These are phyloP conservation scores for Tenthredo notha DNA, from an alignment of 2,888 invertebrate species.

Conservation along the genomic window DNA sequence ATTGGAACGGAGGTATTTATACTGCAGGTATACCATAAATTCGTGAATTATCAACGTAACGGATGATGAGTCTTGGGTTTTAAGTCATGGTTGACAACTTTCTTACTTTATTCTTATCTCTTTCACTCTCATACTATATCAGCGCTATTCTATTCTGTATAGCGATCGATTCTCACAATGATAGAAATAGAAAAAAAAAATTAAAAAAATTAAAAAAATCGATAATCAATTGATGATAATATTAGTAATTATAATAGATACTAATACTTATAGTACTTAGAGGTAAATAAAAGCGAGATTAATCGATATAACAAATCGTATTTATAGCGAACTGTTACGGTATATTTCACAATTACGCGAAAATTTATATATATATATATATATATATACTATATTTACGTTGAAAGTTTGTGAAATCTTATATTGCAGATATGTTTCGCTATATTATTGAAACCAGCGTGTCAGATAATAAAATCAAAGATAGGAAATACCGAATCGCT, in stretches of 20 bases:
- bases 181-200: neutral
- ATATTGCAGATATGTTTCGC: constrained; percentile 3
- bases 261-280: too few species aligned
- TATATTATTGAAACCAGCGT: neutral
- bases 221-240: neutral
- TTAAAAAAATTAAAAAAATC: neutral
- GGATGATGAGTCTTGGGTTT: constrained; percentile 8
- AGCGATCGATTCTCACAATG: neutral
- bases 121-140: neutral
- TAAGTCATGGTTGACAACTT: constrained; percentile 8
- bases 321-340: constrained; percentile 13
- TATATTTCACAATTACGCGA: constrained; percentile 10
- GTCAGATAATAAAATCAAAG: neutral
- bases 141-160: neutral
- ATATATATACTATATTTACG: neutral
- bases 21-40: neutral
- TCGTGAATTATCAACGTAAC: constrained; percentile 4
- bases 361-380: neutral
- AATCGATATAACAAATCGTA: neutral
- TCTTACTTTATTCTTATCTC: neutral
- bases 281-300: neutral
- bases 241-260: too few species aligned
- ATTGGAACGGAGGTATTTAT: neutral
- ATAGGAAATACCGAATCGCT: neutral
- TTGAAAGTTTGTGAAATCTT: neutral